A percentile compares a stretch with the other conserved stretches of the same genome.
Evolutionary conservation across 2,797 vertebrate species (phyloP).

Genomic region (Bradypodion ventrale): DNA sequence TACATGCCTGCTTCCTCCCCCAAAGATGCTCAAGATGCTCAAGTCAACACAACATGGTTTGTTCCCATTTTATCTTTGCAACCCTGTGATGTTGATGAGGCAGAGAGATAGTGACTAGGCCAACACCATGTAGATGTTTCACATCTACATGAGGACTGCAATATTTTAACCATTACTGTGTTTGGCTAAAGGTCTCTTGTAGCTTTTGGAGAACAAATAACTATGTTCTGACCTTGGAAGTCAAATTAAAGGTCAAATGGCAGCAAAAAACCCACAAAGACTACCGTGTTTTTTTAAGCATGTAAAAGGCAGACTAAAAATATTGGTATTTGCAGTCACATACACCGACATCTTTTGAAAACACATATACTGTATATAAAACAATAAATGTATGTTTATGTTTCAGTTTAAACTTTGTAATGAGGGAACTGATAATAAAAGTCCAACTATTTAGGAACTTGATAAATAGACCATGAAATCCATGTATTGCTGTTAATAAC

Average conservation of each 20-base stretch:
- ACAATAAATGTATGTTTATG: not conserved
- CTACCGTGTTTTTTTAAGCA: not conserved
- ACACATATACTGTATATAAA: no score
- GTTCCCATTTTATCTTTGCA: no score
- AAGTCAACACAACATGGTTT: no score
- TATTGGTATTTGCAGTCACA: not conserved
- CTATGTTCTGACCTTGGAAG: not conserved
- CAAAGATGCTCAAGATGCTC: no score
- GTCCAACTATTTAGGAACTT: accelerated
- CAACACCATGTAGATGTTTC: not conserved
- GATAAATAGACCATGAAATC: constrained; percentile 6
- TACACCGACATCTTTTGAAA: not conserved
- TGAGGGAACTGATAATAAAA: not conserved
- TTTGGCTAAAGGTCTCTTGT: not conserved
- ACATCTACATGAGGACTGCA: not conserved
- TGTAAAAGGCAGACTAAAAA: not conserved
- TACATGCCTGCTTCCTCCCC: no score
- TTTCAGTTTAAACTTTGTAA: not conserved
- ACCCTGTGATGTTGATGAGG: no score
- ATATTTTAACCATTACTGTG: no score
- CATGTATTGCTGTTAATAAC: not conserved
- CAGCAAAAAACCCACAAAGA: not conserved
- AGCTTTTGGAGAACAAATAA: not conserved
- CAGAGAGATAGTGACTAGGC: no score
- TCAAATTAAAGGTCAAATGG: not conserved